Base-by-base conservation (phyloP, 2,797 vertebrate species). In the Pitangus sulphuratus region DNA sequence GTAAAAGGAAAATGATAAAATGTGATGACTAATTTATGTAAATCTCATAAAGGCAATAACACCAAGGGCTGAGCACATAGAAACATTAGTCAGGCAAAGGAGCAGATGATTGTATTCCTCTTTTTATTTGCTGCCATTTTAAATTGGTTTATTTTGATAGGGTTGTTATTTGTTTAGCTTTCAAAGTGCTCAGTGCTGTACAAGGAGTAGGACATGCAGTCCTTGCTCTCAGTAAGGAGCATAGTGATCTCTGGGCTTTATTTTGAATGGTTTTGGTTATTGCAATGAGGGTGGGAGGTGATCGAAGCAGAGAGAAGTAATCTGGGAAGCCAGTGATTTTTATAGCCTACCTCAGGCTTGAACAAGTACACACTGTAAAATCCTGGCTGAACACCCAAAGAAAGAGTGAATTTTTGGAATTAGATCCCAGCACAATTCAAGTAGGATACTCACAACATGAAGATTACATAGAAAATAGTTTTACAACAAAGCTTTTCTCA, bases 1-100 rank as follows among this genome's bases (percentile, higher is more conserved):
- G 95, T 96, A 97, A 95, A 90, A 92, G 71, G 82, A 96, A 97
- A 97, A 97, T 96, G 77, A 96, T 96, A 95, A 97, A 93, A 95
- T 80, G 85, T 94, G 94, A 96, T 96, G 95, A 96, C 94, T 97
- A 97, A 97, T 97, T 92, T 96, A 97, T 95, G 95, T 95, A 95
- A 96, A 97, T 97, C 96, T 97, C 90, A 82, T 96, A 93, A 96
- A 94, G 84, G 91, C 91, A 95, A 37, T 87, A 93, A 91, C 58
- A 80, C 74, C 30, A 9, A 89, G 65, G 75, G n/a, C 88, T 94
- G 91, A 85, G 84, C 95, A 79, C 79, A 56, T 7, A 90, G 57
- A 91, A 94, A 79, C 64, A 65, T 87, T 75, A 77, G 89, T 71
- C 95, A 93, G 78, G 69, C 25, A 20, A 93, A 95, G 60, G 47